phyloP scores from a whole-genome alignment of 2,888 invertebrate genomes.

The Metellina segmentata region DNA sequence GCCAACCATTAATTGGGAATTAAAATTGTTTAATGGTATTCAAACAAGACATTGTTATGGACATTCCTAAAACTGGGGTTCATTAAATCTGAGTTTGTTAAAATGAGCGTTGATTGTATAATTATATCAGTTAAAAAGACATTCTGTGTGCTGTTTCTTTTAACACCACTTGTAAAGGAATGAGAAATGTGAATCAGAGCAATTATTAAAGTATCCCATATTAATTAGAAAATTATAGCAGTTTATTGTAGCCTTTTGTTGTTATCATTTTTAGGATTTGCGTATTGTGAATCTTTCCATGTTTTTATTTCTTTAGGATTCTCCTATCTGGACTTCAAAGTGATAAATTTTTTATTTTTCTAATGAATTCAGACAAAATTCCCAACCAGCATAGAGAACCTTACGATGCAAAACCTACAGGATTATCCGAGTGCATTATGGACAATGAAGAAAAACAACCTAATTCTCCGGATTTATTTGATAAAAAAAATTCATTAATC shows the following conservation, averaged over 20 bases:
- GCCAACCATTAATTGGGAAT: no score
- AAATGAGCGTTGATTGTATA: no score
- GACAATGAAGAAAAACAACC: neutral
- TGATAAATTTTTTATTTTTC: neutral
- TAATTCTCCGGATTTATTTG: neutral
- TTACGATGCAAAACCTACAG: conserved; percentile 2
- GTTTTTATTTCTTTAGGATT: neutral
- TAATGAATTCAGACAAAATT: conserved; percentile 29
- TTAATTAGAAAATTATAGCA: neutral
- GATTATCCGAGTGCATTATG: conserved; percentile 1
- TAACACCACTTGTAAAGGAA: neutral
- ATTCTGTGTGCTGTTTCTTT: no score
- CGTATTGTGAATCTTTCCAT: neutral
- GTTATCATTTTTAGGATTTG: neutral
- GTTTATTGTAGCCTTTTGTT: neutral
- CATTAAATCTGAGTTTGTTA: no score
- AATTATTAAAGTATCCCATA: neutral
- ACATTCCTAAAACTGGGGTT: no score
- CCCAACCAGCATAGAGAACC: neutral
- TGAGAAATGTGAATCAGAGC: neutral
- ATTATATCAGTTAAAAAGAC: no score
- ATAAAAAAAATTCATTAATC: neutral
- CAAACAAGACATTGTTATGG: no score
- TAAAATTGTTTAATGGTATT: no score
- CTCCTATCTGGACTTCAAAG: neutral